Percentiles rank a stretch among this genome's conserved stretches.
phyloP scores from a whole-genome alignment of 2,888 invertebrate genomes.

The Phasia obesa region DNA sequence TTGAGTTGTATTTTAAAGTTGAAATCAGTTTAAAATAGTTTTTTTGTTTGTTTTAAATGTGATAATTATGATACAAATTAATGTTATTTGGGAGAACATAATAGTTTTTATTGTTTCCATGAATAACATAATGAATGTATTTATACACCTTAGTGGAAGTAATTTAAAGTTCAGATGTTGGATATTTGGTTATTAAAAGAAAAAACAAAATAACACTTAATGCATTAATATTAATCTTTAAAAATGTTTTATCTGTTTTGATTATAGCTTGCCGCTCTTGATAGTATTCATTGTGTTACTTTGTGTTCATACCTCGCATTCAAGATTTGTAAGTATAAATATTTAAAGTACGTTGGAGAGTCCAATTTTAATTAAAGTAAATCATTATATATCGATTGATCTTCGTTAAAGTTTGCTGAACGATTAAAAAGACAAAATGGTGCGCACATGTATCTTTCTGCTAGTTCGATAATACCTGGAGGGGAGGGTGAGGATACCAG shows the following conservation, averaged over 20 bases:
- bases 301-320: conserved; percentile 83
- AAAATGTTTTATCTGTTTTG: neutral
- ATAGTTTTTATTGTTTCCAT: conserved; percentile 18
- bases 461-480: conserved; percentile 88
- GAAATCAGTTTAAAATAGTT: neutral
- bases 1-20: conserved; percentile 7
- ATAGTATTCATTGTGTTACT: conserved; percentile 84
- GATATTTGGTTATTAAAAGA: neutral
- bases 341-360: neutral
- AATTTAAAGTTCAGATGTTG: neutral
- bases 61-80: conserved; percentile 36
- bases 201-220: neutral
- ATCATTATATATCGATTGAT: neutral
- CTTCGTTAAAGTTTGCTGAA: conserved; percentile 84
- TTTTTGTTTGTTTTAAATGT: neutral
- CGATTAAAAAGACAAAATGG: conserved; percentile 91
- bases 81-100: conserved; percentile 11
- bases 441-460: conserved; percentile 88
- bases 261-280: conserved; percentile 86
- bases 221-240: too few relatives aligned
- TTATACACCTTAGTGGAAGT: neutral
- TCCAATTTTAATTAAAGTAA: neutral
- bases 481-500: conserved; percentile 86
- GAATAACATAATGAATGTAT: neutral
- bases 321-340: conserved; percentile 85